Evolutionary conservation across 2,797 vertebrate species (phyloP).

Genomic region (Silurus lanzhouensis): DNA sequence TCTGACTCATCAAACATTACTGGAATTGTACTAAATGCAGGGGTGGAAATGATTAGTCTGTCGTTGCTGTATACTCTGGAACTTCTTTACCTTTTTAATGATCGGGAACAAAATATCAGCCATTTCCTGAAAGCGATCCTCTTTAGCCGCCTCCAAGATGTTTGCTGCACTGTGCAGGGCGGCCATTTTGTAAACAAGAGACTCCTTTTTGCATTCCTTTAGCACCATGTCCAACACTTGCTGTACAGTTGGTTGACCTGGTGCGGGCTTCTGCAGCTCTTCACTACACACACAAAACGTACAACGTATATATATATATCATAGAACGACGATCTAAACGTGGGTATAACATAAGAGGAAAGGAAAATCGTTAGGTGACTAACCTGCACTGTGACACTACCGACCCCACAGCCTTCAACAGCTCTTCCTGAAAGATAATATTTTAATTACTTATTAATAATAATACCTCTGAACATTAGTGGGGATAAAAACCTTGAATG

Average conservation of each 20-base stretch:
- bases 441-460: neutral
- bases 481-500: neutral
- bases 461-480: too few species aligned
- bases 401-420: constrained; percentile 90
- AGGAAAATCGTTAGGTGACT: constrained; percentile 22
- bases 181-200: constrained; percentile 86
- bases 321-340: neutral
- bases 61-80: too few species aligned
- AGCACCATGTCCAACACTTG: constrained; percentile 85
- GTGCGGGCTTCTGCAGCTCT: constrained; percentile 82
- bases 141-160: constrained; percentile 83
- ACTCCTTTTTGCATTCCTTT: constrained; percentile 93
- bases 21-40: neutral
- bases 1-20: neutral
- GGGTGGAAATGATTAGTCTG: too few species aligned
- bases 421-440: constrained; percentile 83
- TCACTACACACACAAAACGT: constrained; percentile 66
- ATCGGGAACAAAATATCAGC: constrained; percentile 87
- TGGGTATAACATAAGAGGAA: neutral
- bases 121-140: constrained; percentile 87
- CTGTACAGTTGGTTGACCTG: constrained; percentile 80
- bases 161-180: constrained; percentile 84
- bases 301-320: neutral
- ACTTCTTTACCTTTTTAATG: constrained; percentile 85
- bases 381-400: constrained; percentile 90